Evolutionary conservation across 2,797 vertebrate species (phyloP).

Genomic region (Hephaestus fuliginosus): DNA sequence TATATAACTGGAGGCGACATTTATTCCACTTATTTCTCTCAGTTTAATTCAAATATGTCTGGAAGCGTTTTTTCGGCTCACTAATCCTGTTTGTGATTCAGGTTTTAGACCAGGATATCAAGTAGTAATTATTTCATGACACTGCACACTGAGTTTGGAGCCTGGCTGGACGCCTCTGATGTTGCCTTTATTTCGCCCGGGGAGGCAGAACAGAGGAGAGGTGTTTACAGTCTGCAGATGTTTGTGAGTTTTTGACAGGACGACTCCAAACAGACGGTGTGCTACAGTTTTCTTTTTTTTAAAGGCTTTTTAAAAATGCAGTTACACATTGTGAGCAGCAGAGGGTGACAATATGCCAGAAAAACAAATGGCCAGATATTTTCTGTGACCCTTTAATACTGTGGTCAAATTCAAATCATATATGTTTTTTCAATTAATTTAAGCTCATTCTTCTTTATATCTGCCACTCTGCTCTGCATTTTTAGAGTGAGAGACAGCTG

Average conservation of each 20-base stretch:
- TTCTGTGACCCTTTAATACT: not conserved
- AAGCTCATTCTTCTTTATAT: too few species aligned
- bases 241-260: constrained; percentile 20
- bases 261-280: not conserved
- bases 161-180: constrained; percentile 21
- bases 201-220: constrained; percentile 9
- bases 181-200: constrained; percentile 5
- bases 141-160: constrained; percentile 22
- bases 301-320: constrained; percentile 15
- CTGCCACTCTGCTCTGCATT: not conserved
- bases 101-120: constrained; percentile 25
- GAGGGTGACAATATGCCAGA: constrained; percentile 63
- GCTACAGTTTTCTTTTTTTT: not conserved
- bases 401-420: not conserved
- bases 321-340: constrained; percentile 61
- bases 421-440: too few species aligned
- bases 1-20: constrained; percentile 4
- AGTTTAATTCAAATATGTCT: constrained; percentile 14
- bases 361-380: not conserved
- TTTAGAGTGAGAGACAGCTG: not conserved
- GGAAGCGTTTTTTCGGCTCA: constrained; percentile 7
- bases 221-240: constrained; percentile 34
- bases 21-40: constrained; percentile 5
- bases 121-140: constrained; percentile 25
- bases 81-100: constrained; percentile 26